Evolutionary conservation across 2,113 vertebrate genomes (phyloP), one percentile per base, ranked within the genome.

Genomic region (Morphnarchus princeps): DNA sequence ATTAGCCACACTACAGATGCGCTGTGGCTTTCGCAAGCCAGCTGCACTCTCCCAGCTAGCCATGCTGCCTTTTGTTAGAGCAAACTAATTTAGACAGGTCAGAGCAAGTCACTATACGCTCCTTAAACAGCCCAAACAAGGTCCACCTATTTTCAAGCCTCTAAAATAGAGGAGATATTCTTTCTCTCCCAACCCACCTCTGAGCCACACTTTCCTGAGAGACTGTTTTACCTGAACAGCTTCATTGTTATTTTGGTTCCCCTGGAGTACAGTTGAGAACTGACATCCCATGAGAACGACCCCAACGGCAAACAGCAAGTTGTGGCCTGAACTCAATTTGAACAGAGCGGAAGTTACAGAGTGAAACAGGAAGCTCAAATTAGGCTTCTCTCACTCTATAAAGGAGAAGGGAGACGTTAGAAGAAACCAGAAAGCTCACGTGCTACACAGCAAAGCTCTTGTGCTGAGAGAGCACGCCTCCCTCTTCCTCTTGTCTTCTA

Each of bases 151-250:
- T 73, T 78, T 52, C 45, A 73, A 58, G 18, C 50, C 63, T 83
- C 8, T 16, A 28, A 69, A 82, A 20, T 32, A 76, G 22, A 74
- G 6, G 13, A 76, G 12, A 66, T 21, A 26, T 2, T 54, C 25
- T 24, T 62, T 50, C 61, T 50, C 34, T 65, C 66, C 28, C 63
- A 90, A 81, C 19, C 47, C 78, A 87, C 49, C 38, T 86, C 79
- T 25, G 52, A 86, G 21, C 80, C 8, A 11, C 19, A 7, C 31
- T n/a, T 76, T 73, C 45, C 69, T 93, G 70, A 82, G 28, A 91
- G 45, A 73, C 69, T 40, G 12, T 87, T 96, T 96, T 96, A 97
- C 93, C 94, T 97, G 93, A 97, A 96, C 38, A 88, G 83, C 62
- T 97, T 96, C 90, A 96, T 79, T 67, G 40, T 71, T 93, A 92